phyloP scores from a whole-genome alignment of 2,888 invertebrate genomes.

The Pegoplata infirma region DNA sequence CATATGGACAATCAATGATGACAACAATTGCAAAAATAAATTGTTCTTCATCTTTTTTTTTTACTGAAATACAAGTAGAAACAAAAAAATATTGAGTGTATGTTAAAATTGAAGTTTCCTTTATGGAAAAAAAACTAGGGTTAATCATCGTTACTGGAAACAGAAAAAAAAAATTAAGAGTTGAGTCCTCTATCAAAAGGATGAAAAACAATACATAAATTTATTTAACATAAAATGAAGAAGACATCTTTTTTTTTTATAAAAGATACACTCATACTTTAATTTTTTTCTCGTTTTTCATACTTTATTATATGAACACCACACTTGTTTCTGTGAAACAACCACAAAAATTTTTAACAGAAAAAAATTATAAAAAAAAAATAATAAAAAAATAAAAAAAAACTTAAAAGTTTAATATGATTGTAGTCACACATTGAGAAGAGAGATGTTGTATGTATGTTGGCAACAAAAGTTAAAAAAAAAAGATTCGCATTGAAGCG shows the following conservation, averaged over 20 bases:
- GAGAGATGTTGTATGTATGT: too few relatives aligned
- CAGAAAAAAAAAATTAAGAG: neutral
- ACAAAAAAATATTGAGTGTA: constrained; percentile 31
- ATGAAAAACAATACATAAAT: constrained; percentile 49
- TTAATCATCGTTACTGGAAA: constrained; percentile 41
- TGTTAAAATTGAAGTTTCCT: constrained; percentile 38
- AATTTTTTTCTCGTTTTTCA: neutral
- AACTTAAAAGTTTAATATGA: neutral
- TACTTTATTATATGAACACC: constrained; percentile 15
- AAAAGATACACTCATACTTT: constrained; percentile 8
- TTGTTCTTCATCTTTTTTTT: constrained; percentile 48
- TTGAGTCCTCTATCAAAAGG: constrained; percentile 32
- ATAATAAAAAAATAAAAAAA: too few relatives aligned
- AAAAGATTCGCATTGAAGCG: constrained; percentile 2
- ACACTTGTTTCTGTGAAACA: constrained; percentile 43
- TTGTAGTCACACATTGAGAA: constrained; percentile 29
- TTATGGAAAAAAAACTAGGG: constrained; percentile 29
- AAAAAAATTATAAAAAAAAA: neutral
- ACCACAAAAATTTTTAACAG: neutral
- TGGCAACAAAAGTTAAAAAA: constrained; percentile 2
- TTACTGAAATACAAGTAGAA: constrained; percentile 1
- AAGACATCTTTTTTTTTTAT: constrained; percentile 30
- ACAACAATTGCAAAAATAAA: constrained; percentile 72
- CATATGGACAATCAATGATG: constrained; percentile 77
- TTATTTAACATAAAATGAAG: constrained; percentile 51